phyloP scores from a whole-genome alignment of 2,888 invertebrate genomes.

The Nemotelus pantherinus region DNA sequence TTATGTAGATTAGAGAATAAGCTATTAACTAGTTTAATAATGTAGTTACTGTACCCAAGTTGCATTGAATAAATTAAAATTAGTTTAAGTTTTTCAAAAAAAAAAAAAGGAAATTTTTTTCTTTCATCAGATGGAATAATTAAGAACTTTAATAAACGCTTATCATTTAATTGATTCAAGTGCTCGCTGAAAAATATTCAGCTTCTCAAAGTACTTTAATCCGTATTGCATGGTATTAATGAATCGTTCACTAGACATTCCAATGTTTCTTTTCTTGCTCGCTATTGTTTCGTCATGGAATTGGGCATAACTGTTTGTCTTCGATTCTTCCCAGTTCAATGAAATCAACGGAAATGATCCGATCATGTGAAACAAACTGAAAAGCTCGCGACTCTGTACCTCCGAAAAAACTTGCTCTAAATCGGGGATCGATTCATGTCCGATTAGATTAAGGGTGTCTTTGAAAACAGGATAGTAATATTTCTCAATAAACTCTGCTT shows the following conservation, averaged over 20 bases:
- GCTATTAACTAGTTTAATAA: no score
- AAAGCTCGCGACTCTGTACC: slow-evolving; percentile 14
- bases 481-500: slow-evolving; percentile 30
- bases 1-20: neutral
- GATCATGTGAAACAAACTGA: slow-evolving; percentile 8
- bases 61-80: neutral
- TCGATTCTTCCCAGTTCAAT: slow-evolving; percentile 46
- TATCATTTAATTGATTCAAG: slow-evolving; percentile 1
- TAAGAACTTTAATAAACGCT: neutral
- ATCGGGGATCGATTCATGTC: slow-evolving; percentile 5
- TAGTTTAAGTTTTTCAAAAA: neutral
- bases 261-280: slow-evolving; percentile 22
- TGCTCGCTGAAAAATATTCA: neutral
- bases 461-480: slow-evolving; percentile 25
- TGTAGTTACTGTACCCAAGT: no score
- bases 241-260: slow-evolving; percentile 56
- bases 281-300: slow-evolving; percentile 24
- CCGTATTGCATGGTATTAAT: slow-evolving; percentile 59
- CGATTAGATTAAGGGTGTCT: neutral
- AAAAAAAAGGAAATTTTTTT: neutral
- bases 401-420: slow-evolving; percentile 11
- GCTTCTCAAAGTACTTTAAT: slow-evolving; percentile 60
- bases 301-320: slow-evolving; percentile 48
- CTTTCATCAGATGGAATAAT: neutral
- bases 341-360: slow-evolving; percentile 34